Percentiles rank a stretch among this genome's conserved stretches.
Evolutionary conservation across 2,797 vertebrate species (phyloP).

Genomic region (Florisuga fusca): DNA sequence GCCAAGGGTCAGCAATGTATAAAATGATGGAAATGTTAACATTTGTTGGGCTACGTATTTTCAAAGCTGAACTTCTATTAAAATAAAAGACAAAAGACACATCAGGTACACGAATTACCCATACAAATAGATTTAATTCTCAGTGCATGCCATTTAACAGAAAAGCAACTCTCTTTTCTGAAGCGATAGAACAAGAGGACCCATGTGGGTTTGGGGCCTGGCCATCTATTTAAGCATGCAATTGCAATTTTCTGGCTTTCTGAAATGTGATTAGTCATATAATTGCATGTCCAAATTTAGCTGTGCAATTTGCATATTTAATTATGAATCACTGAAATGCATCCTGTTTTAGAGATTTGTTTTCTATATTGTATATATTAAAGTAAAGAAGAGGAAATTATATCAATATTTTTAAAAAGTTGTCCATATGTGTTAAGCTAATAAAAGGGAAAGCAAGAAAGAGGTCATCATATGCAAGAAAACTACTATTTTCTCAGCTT

Average conservation of each 20-base stretch:
- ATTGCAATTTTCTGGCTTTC: constrained; percentile 73
- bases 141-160: background rate
- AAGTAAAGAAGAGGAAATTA: constrained; percentile 44
- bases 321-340: constrained; percentile 68
- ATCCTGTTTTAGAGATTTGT: constrained; percentile 60
- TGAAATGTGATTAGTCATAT: constrained; percentile 73
- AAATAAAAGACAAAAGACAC: background rate
- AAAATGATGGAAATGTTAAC: background rate
- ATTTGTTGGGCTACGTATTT: background rate
- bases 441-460: background rate
- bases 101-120: background rate
- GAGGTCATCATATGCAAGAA: background rate
- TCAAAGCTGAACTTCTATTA: background rate
- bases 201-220: constrained; percentile 38
- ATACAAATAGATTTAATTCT: constrained; percentile 9
- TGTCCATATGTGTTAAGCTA: background rate
- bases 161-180: constrained; percentile 18
- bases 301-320: constrained; percentile 70
- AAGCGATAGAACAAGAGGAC: constrained; percentile 37
- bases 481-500: background rate
- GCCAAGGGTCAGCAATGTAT: background rate
- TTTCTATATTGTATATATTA: constrained; percentile 42
- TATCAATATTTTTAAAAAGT: constrained; percentile 35
- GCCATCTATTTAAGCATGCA: constrained; percentile 71
- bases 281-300: constrained; percentile 74